Evolutionary conservation across 2,797 vertebrate species (phyloP).

Genomic region (Stomatorhinus walkeri): DNA sequence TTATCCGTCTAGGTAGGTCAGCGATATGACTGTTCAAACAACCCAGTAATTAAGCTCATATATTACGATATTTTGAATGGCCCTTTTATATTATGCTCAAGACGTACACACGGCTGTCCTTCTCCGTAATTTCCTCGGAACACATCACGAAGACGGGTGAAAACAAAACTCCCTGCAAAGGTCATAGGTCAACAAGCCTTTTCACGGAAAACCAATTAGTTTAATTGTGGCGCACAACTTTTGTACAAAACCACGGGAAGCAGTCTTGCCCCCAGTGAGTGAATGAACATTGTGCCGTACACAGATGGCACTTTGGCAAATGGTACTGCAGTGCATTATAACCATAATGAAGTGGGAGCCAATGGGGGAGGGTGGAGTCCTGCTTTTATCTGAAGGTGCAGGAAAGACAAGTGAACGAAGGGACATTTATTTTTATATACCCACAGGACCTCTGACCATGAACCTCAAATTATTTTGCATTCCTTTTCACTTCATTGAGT

Average conservation of each 20-base stretch:
- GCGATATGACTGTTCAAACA: neutral
- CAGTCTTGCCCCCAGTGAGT: neutral
- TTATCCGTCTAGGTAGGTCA: neutral
- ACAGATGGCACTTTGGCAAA: slow-evolving; percentile 2
- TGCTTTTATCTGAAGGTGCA: neutral
- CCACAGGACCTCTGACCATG: neutral
- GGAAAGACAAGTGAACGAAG: neutral
- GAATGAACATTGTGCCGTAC: neutral
- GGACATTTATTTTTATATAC: neutral
- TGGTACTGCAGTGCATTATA: neutral
- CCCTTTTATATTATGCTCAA: neutral
- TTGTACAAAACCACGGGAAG: neutral
- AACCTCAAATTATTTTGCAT: neutral
- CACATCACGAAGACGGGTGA: neutral
- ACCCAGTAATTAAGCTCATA: neutral
- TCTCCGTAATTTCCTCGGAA: neutral
- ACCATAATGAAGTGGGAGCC: neutral
- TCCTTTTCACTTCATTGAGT: neutral
- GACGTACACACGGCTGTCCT: neutral
- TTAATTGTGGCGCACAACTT: neutral
- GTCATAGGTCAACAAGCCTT: neutral
- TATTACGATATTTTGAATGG: neutral
- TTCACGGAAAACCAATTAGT: neutral
- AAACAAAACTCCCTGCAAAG: neutral
- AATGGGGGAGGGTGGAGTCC: neutral